Percentiles rank a stretch among this genome's conserved stretches.
These are phyloP conservation scores for Patella pellucida DNA, from an alignment of 2,888 invertebrate species.

Conservation along the genomic window DNA sequence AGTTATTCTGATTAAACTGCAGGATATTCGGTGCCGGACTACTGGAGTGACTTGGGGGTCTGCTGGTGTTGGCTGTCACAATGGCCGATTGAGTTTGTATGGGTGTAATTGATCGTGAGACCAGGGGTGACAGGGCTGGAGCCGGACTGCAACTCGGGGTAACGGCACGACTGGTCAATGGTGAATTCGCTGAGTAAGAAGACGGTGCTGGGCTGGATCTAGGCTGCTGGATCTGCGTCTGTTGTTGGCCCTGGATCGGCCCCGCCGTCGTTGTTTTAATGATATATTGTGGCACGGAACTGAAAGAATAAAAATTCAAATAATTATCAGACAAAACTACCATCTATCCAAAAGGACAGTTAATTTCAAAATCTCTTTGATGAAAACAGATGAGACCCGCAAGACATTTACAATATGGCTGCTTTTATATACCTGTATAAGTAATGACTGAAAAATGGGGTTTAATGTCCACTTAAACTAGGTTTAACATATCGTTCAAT, in stretches of 20 bases:
- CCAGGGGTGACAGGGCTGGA: constrained; percentile 39
- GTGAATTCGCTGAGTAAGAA: constrained; percentile 32
- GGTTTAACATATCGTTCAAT: no score
- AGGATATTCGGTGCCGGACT: constrained; percentile 28
- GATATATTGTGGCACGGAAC: constrained; percentile 15
- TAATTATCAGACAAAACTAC: no score
- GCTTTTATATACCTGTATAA: no score
- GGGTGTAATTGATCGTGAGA: constrained; percentile 47
- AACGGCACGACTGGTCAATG: constrained; percentile 30
- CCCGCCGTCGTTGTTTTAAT: constrained; percentile 16
- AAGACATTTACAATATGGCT: no score
- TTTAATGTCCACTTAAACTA: no score
- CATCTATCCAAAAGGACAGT: no score
- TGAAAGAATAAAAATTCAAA: neutral
- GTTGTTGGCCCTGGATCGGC: constrained; percentile 39
- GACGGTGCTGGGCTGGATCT: constrained; percentile 34
- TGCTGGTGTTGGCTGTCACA: constrained; percentile 12
- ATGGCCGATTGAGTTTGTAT: constrained; percentile 31
- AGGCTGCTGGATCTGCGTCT: constrained; percentile 38
- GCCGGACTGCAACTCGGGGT: constrained; percentile 43
- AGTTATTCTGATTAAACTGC: constrained; percentile 33
- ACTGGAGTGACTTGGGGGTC: constrained; percentile 29
- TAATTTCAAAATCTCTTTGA: no score
- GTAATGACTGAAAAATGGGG: no score
- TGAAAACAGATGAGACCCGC: no score